Base-by-base conservation (phyloP, 2,797 vertebrate genomes). In the Pangasius djambal region DNA sequence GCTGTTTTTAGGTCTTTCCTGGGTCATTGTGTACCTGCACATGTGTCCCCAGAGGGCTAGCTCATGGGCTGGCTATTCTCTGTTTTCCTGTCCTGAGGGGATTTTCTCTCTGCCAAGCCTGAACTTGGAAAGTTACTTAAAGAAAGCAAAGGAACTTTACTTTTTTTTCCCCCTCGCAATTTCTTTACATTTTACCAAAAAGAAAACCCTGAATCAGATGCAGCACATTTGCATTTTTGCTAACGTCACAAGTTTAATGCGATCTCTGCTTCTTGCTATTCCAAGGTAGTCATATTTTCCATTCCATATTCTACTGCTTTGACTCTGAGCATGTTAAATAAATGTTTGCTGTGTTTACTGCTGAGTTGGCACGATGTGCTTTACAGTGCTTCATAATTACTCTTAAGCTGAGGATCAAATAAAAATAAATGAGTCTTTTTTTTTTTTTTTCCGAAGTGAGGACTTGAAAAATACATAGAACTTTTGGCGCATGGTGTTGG, bases 341-440 rank as follows among this genome's bases (percentile, higher is more conserved):
- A 94, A 91, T 92, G 92, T 94, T 94, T 94, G 92, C 91, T 89
- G 93, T 92, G 89, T 84, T 83, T 91, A 91, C 90, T 72, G 91
- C 93, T 94, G 93, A 94, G 89, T 92, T 81, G 48, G 91, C 90
- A 69, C 87, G 91, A 82, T 88, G 89, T 87, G 84, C 93, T 90
- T 88, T 93, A 92, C 92, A 91, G 92, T 90, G 89, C 88, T 93
- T 95, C 93, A 94, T 95, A 94, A 95, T 95, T 94, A 93, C 92
- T 93, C 91, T 92, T 94, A 94, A 95, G 91, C 92, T 94, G 88
- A 89, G 89, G 93, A 95, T 94, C 89, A 92, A 94, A 95, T 93
- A 90, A 91, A 91, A 94, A 93, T 94, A 95, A 95, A 94, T 95
- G 92, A 89, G 90, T 89, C 89, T 88, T 90, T 90, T 87, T 65